phyloP scores from a whole-genome alignment of 2,888 invertebrate genomes.

The Clivina fossor region DNA sequence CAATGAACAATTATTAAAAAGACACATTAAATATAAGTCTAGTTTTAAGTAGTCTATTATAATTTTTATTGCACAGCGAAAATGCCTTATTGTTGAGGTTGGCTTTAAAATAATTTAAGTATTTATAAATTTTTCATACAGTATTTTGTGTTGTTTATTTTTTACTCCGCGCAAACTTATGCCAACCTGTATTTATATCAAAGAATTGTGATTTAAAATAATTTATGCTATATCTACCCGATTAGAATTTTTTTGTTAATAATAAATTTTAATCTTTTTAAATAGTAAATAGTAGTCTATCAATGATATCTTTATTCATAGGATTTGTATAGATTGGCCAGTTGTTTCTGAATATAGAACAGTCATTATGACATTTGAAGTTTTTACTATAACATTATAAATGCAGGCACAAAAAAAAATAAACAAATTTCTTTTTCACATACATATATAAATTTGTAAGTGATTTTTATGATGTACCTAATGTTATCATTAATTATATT shows the following conservation, averaged over 20 bases:
- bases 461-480: conserved; percentile 32
- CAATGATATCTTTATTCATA: background rate
- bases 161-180: background rate
- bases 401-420: conserved; percentile 25
- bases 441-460: conserved; percentile 30
- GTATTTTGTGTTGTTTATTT: background rate
- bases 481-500: conserved; percentile 31
- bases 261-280: conserved; percentile 13
- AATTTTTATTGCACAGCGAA: conserved; percentile 5
- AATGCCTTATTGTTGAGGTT: conserved; percentile 11
- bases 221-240: conserved; percentile 10
- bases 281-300: background rate
- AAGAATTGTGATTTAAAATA: conserved; percentile 26
- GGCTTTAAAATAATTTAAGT: conserved; percentile 6
- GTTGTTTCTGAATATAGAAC: conserved; percentile 27
- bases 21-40: background rate
- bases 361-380: conserved; percentile 18
- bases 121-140: background rate
- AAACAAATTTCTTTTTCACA: conserved; percentile 32
- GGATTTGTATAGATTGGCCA: conserved; percentile 10
- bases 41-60: conserved; percentile 11
- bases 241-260: conserved; percentile 8
- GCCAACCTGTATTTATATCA: conserved; percentile 18
- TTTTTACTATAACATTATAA: conserved; percentile 28
- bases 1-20: background rate